A percentile compares a stretch with the other conserved stretches of the same genome.
Evolutionary conservation across 2,797 vertebrate species (phyloP).

Genomic region (Phyllotis vaccarum): DNA sequence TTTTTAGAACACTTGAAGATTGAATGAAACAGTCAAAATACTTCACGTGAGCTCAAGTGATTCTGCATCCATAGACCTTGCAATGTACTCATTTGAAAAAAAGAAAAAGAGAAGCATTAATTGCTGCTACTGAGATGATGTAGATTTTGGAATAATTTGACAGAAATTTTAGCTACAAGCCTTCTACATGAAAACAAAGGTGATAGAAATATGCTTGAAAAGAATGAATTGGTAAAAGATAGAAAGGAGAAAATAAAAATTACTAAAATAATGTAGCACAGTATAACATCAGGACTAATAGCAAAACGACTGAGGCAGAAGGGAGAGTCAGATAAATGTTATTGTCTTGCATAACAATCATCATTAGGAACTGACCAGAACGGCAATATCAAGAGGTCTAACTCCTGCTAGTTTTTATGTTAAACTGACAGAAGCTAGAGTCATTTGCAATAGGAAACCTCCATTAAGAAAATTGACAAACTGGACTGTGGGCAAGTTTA

Average conservation of each 20-base stretch:
- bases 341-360: background rate
- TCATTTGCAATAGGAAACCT: background rate
- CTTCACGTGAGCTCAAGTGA: background rate
- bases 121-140: background rate
- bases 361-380: background rate
- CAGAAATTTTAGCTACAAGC: background rate
- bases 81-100: background rate
- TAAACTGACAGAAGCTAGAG: background rate
- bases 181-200: background rate
- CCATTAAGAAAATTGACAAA: background rate
- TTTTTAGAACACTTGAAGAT: background rate
- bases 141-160: background rate
- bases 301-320: background rate
- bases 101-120: background rate
- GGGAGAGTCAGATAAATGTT: background rate
- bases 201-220: background rate
- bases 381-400: background rate
- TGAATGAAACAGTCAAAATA: background rate
- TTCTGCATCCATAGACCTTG: background rate
- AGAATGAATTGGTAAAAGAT: background rate
- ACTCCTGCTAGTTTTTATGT: background rate
- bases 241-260: background rate
- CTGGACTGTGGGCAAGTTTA: background rate
- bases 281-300: background rate
- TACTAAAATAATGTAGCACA: background rate